phyloP scores from a whole-genome alignment of 2,797 vertebrate genomes.

The Microhierax caerulescens region DNA sequence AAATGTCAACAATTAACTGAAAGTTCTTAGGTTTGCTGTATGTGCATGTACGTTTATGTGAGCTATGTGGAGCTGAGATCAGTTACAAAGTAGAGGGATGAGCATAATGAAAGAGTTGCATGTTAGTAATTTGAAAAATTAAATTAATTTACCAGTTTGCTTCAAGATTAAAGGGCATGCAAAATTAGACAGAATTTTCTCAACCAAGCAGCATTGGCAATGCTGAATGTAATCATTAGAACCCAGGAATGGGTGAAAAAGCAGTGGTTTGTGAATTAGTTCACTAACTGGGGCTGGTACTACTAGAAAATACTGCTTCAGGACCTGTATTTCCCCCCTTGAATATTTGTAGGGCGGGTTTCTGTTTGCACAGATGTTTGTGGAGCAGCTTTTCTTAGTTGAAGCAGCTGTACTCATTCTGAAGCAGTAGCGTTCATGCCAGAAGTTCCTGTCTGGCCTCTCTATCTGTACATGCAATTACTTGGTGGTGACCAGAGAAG shows the following conservation, averaged over 20 bases:
- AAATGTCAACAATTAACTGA: not conserved
- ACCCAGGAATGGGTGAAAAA: not conserved
- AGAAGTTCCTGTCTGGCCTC: not conserved
- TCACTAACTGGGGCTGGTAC: not conserved
- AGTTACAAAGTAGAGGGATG: not conserved
- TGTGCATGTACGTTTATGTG: not conserved
- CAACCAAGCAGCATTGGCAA: not conserved
- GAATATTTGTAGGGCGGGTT: not conserved
- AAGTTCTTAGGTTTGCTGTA: not conserved
- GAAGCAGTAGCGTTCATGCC: not conserved
- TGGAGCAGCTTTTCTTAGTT: not conserved
- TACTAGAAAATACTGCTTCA: not conserved
- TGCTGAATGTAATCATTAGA: not conserved
- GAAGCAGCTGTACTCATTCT: not conserved
- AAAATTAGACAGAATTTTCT: not conserved
- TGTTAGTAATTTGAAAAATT: not conserved
- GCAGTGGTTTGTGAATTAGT: not conserved
- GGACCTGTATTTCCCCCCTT: not conserved
- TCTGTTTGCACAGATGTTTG: not conserved
- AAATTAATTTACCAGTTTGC: not conserved
- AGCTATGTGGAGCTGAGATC: not conserved
- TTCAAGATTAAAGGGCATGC: not conserved
- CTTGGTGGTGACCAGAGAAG: not conserved
- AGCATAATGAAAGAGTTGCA: not conserved
- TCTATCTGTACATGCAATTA: not conserved